Conservation (phyloP, 2,888 invertebrate species). For the Lucinisca nassula region DNA sequence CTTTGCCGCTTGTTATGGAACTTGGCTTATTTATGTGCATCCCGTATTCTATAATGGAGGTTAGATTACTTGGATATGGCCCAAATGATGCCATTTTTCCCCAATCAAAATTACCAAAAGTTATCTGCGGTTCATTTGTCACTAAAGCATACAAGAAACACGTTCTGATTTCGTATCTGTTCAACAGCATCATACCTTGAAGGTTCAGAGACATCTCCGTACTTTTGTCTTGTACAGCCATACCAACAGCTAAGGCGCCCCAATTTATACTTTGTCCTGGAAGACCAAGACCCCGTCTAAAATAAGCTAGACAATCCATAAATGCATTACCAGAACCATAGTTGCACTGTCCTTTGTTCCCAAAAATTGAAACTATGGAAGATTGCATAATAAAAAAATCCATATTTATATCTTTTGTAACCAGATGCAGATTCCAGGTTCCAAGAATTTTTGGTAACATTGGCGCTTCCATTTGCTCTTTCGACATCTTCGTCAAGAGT, state of each 20-base stretch:
- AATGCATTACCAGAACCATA: constrained; percentile 78
- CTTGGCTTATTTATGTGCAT: neutral
- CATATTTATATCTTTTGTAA: constrained; percentile 54
- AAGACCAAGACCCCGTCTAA: constrained; percentile 60
- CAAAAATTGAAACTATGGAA: constrained; percentile 72
- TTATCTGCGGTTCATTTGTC: constrained; percentile 30
- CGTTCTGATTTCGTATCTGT: constrained; percentile 30
- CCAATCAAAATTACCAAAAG: constrained; percentile 32
- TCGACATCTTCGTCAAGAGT: constrained; percentile 45
- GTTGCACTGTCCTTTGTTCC: constrained; percentile 77
- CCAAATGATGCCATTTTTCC: neutral
- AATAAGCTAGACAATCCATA: constrained; percentile 71
- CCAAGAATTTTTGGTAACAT: constrained; percentile 70
- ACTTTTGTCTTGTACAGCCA: constrained; percentile 46
- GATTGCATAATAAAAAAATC: constrained; percentile 80
- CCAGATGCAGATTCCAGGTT: constrained; percentile 74
- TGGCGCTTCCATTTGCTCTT: constrained; percentile 41
- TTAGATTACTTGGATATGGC: neutral
- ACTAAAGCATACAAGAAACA: constrained; percentile 42
- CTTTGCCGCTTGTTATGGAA: neutral
- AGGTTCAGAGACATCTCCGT: constrained; percentile 27
- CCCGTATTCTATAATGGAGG: neutral
- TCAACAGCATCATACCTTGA: constrained; percentile 41
- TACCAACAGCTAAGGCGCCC: constrained; percentile 74
- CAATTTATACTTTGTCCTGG: constrained; percentile 78